Evolutionary conservation across 2,797 vertebrate genomes (phyloP), one percentile per base, ranked within the genome.

Genomic region (Poeciliopsis presidionis): DNA sequence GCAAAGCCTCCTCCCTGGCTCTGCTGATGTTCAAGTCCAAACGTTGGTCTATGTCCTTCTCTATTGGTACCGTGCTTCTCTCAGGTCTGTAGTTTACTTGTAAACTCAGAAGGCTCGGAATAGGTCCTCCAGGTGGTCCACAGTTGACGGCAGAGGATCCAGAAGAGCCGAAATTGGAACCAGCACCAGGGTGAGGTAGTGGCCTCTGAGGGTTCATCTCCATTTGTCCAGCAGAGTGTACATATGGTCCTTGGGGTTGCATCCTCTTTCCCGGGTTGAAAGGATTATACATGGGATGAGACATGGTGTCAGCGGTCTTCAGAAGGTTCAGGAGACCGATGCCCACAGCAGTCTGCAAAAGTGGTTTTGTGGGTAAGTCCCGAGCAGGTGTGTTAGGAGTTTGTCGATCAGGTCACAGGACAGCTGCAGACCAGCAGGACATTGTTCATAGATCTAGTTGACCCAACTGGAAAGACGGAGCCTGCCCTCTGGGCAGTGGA

Each of bases 391-490:
- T 18, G 7, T 76, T 90, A 75, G 67, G 80, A 49, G 45, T 78
- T 87, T 12, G 74, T 25, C 25, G 81, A 71, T 53, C 88, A 86
- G 25, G 69, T 80, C 1, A 43, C 3, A 2, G 76, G 69, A 76
- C 67, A 67, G 18, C 71, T 84, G 9, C 78, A 88, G 90, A 86
- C 73, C 85, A 93, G 89, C 36, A 95, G 76, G 28, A 92, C 89
- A 0, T 73, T 87, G 84, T 82, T 89, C 30, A 93, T 88, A 59
- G 91, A 91, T 96, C 95, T 92, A 96, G 94, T 61, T 96, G 96
- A 88, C 95, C 96, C 87, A 97, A 94, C 91, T 91, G 95, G 85
- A 97, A 96, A 93, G 96, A 95, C 47, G 84, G 77, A 94, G 96
- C 94, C 74, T 88, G 90, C 91, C 95, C 95, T 92, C 96, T 95